A percentile compares a stretch with the other conserved stretches of the same genome.
Evolutionary conservation across 1,140 invertebrate genomes (phyloP).

Genomic region (Drosophila saltans): DNA sequence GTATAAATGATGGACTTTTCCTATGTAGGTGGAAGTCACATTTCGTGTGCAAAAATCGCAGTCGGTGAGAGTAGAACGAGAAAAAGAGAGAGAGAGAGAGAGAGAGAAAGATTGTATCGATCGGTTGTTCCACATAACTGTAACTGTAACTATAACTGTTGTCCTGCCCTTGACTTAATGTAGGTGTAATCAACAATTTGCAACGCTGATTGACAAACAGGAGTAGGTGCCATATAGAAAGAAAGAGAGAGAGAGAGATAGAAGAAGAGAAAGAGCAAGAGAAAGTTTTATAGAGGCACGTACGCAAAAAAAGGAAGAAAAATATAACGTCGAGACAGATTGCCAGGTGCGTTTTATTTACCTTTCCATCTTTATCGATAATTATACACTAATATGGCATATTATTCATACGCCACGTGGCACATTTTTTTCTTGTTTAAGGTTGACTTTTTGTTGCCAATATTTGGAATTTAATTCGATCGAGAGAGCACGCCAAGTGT

Average conservation of each 20-base stretch:
- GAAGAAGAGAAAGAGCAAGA: not conserved
- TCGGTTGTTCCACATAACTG: constrained; percentile 68
- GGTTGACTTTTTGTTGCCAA: constrained; percentile 21
- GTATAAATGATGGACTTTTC: constrained; percentile 50
- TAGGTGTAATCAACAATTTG: constrained; percentile 81
- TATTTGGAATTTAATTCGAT: constrained; percentile 40
- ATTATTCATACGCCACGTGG: constrained; percentile 15
- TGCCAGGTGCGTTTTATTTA: constrained; percentile 31
- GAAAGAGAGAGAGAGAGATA: constrained; percentile 6
- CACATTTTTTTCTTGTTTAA: constrained; percentile 6
- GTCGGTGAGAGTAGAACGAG: not conserved
- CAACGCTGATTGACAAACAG: constrained; percentile 76
- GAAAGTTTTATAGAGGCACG: constrained; percentile 21
- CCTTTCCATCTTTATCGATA: constrained; percentile 16
- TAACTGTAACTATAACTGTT: constrained; percentile 47
- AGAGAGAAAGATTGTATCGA: constrained; percentile 57
- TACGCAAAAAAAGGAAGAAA: constrained; percentile 12
- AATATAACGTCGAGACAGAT: constrained; percentile 15
- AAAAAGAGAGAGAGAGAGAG: constrained; percentile 25
- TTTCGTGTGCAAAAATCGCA: constrained; percentile 78
- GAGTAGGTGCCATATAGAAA: constrained; percentile 36
- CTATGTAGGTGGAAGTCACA: constrained; percentile 52
- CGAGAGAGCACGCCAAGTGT: constrained; percentile 61
- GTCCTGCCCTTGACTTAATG: constrained; percentile 76
- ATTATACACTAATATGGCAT: constrained; percentile 28